These are phyloP conservation scores for Bubo bubo DNA, from an alignment of 2,113 vertebrate genomes.

Conservation along the genomic window DNA sequence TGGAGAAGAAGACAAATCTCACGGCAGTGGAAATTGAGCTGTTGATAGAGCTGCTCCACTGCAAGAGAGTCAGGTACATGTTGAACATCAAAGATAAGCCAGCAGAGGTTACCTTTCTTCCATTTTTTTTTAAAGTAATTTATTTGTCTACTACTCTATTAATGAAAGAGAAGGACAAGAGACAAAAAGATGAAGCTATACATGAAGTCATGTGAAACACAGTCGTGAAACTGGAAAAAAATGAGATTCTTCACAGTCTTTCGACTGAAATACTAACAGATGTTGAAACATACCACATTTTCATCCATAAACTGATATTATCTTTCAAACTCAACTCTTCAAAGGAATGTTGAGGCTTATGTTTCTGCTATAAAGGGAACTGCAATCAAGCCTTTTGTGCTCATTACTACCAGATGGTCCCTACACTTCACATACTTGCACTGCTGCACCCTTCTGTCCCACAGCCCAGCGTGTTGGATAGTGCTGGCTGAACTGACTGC, in stretches of 20 bases:
- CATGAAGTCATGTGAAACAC: neutral
- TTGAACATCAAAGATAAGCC: neutral
- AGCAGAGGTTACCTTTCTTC: neutral
- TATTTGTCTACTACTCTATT: neutral
- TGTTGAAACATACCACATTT: neutral
- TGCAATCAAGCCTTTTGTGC: neutral
- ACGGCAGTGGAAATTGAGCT: neutral
- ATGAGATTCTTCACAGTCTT: neutral
- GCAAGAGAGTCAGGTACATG: no score
- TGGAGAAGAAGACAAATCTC: neutral
- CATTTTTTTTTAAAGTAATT: neutral
- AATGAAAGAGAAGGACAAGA: neutral
- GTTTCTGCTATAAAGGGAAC: neutral
- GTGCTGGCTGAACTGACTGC: neutral
- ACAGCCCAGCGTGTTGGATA: rapidly evolving
- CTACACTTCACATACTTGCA: neutral
- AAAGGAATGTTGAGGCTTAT: neutral
- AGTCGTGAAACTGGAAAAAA: neutral
- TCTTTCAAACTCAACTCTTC: neutral
- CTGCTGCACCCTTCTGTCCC: neutral
- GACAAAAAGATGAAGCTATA: neutral
- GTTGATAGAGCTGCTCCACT: neutral
- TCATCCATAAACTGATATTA: neutral
- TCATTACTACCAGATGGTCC: neutral
- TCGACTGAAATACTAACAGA: neutral